These are phyloP conservation scores for Aldabrachelys gigantea DNA, from an alignment of 2,113 vertebrate genomes.

Conservation along the genomic window DNA sequence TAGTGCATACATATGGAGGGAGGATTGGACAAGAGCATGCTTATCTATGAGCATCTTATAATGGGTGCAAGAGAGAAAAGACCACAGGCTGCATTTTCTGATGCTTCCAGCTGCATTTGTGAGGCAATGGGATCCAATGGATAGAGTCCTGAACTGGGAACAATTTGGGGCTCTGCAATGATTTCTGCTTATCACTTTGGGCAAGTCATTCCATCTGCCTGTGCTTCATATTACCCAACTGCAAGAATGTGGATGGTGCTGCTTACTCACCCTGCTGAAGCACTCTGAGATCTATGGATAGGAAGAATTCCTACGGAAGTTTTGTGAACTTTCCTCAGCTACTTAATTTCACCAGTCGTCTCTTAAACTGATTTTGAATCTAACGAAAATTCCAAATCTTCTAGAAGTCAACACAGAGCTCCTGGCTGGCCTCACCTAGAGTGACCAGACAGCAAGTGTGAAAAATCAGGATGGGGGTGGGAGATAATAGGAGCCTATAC, in stretches of 20 bases:
- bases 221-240: background rate
- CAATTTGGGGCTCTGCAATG: accelerated
- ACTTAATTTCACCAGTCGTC: accelerated
- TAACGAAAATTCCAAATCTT: accelerated
- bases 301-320: accelerated
- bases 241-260: background rate
- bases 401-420: accelerated
- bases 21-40: background rate
- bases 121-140: background rate
- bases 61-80: background rate
- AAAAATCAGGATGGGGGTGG: too few species aligned
- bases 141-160: background rate
- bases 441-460: too few species aligned
- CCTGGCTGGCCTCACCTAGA: background rate
- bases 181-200: background rate
- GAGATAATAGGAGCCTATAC: too few species aligned
- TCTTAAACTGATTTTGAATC: background rate
- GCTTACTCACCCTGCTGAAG: background rate
- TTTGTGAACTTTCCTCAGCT: background rate
- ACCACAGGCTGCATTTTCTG: background rate
- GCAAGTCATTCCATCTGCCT: background rate
- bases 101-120: background rate
- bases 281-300: background rate
- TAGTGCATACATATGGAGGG: background rate
- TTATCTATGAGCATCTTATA: background rate